Evolutionary conservation across 2,888 invertebrate species (phyloP), one percentile per base, ranked within the genome.

Genomic region (Priocnemis perturbator): DNA sequence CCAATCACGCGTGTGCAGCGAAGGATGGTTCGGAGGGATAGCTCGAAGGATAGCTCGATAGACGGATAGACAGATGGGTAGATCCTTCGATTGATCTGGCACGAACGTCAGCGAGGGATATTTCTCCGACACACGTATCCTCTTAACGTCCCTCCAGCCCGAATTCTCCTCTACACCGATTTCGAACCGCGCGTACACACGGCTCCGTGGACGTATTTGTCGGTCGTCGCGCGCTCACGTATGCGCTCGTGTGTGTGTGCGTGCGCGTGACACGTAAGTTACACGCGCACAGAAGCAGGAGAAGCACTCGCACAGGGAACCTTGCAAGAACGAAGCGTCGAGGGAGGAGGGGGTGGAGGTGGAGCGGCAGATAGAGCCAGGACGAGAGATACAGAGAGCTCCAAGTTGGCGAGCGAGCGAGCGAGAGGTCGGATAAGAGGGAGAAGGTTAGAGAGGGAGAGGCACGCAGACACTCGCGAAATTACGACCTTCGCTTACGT

Each of bases 401-500:
- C 37, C 53, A 48, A 21, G 45, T 67, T 62, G 37, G 37, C 11
- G 70, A 65, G 71, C 58, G 70, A 65, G 71, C 58, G 68, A 70
- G 70, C 69, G 67, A 69, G 64, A 69, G 74, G 50, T n/a, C 61
- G 59, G 50, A 37, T 14, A 57, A 47, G 57, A 15, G 2, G 23
- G 56, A 48, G 53, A 17, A 26, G 23, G 63, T 23, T 60, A 57
- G 64, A 44, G 67, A 64, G 60, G 52, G 72, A 70, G 74, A 65
- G 69, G 72, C 79, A 83, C 86, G 79, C 85, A 85, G 85, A 84
- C 84, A 85, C 79, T 77, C 78, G 80, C 79, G 80, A 83, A 86
- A 86, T 86, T 84, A 85, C 85, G 84, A 84, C 78, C 82, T 83
- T 83, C 82, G 79, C 79, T 83, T 81, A 80, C 79, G 81, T 84